Percentiles rank a stretch among this genome's conserved stretches.
These are phyloP conservation scores for Platichthys stellatus DNA, from an alignment of 2,113 vertebrate species.

Conservation along the genomic window DNA sequence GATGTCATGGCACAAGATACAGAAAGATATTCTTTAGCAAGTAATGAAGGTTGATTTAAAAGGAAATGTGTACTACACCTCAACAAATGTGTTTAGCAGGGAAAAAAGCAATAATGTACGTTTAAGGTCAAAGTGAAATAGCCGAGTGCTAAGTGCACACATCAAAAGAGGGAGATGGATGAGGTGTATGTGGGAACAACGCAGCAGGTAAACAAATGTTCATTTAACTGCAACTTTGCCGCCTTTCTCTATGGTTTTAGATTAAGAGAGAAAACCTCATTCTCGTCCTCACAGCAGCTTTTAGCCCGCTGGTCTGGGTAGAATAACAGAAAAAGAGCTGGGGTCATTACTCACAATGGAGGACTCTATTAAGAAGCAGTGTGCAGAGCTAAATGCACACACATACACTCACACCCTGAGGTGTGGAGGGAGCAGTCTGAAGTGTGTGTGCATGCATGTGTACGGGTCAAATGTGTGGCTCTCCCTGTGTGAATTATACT, in stretches of 20 bases:
- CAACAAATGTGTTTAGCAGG: neutral
- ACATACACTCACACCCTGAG: slow-evolving; percentile 44
- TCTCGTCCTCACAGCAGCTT: slow-evolving; percentile 67
- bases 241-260: slow-evolving; percentile 11
- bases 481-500: slow-evolving; percentile 75
- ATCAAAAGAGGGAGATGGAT: slow-evolving; percentile 17
- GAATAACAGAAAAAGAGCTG: slow-evolving; percentile 70
- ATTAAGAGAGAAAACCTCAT: slow-evolving; percentile 41
- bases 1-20: slow-evolving; percentile 6
- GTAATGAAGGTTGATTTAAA: neutral
- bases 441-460: slow-evolving; percentile 14
- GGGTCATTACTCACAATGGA: slow-evolving; percentile 81
- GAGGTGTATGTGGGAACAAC: slow-evolving; percentile 2
- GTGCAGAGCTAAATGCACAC: slow-evolving; percentile 55
- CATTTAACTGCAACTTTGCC: slow-evolving; percentile 46
- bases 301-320: slow-evolving; percentile 74
- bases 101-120: neutral
- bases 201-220: slow-evolving; percentile 37
- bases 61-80: neutral
- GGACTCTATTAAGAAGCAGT: slow-evolving; percentile 72
- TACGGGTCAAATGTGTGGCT: slow-evolving; percentile 62
- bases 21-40: slow-evolving; percentile 6
- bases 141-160: neutral
- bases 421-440: slow-evolving; percentile 28
- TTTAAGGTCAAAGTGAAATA: slow-evolving; percentile 22